Base-by-base conservation (phyloP, 1,140 invertebrate genomes). In the Ptiloglossa arizonensis region DNA sequence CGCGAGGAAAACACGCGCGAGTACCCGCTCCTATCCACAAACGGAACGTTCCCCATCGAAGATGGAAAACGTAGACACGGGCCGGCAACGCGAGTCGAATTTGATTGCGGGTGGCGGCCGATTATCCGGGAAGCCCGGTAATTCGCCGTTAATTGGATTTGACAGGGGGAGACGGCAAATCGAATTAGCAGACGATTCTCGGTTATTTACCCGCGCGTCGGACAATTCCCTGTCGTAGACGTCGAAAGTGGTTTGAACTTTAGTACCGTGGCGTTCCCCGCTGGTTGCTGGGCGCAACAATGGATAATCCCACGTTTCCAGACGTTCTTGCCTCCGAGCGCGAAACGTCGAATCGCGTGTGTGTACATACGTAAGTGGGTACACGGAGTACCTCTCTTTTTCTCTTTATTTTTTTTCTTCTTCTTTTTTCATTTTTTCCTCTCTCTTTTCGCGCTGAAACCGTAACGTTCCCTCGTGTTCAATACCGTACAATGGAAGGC, bases 171-270 rank as follows among this genome's bases (percentile, higher is more conserved):
- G 68, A 27, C n/a, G 24, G 74, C 52, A 85, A 85, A 85, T 85
- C 62, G 83, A 85, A 81, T 85, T 84, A 85, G 79, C 73, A 74
- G 79, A 76, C 78, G 78, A 76, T 85, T 84, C 82, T 69, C 69
- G 82, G 82, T 81, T 85, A 79, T 85, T 85, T 84, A 85, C 83
- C 82, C 56, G 62, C 57, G 83, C 68, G 71, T 74, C 79, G 62
- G 79, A 73, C 73, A 72, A 84, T 77, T 81, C 80, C 66, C 67
- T 46, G 76, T 64, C 67, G 54, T 63, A 72, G 63, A 52, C 57
- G 81, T 81, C 63, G 69, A 74, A 72, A 81, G 68, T 48, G 71
- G 48, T 48, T 84, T 41, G 38, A 48, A 69, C 60, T 46, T 63
- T 54, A 24, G n/a, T 15, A n/a, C 24, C 1, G 15, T 22, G 38